A percentile compares a stretch with the other conserved stretches of the same genome.
phyloP scores from a whole-genome alignment of 2,888 invertebrate species.

The Theretra japonica region DNA sequence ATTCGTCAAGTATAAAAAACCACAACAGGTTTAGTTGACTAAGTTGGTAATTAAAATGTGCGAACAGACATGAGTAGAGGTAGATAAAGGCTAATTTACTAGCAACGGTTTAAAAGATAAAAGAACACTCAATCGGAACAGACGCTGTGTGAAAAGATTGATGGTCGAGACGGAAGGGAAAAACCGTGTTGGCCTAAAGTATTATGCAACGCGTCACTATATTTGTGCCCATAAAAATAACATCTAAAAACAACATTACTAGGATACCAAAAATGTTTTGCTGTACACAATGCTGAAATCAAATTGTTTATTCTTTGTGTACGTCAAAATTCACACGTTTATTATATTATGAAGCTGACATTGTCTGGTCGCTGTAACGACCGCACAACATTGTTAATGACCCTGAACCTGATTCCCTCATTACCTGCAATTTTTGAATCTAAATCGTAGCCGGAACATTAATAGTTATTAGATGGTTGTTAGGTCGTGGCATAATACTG shows the following conservation, averaged over 20 bases:
- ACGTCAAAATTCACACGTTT: constrained; percentile 26
- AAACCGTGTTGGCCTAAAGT: not conserved
- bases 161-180: not conserved
- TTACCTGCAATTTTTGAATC: constrained; percentile 42
- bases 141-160: not conserved
- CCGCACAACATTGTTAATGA: constrained; percentile 49
- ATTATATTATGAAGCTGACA: constrained; percentile 33
- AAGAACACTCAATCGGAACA: not conserved
- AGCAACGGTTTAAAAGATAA: not conserved
- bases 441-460: constrained; percentile 7
- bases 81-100: constrained; percentile 6
- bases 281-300: not conserved
- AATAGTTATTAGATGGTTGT: constrained; percentile 2
- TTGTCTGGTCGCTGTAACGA: constrained; percentile 45
- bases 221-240: not conserved
- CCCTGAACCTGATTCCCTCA: constrained; percentile 53
- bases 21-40: not conserved
- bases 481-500: not conserved
- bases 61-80: constrained; percentile 1
- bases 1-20: not conserved
- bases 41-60: not conserved
- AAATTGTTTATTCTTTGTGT: constrained; percentile 13
- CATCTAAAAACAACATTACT: too few species aligned
- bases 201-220: not conserved
- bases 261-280: not conserved